Evolutionary conservation across 2,888 invertebrate species (phyloP).

Genomic region (Macrosiphum euphorbiae): DNA sequence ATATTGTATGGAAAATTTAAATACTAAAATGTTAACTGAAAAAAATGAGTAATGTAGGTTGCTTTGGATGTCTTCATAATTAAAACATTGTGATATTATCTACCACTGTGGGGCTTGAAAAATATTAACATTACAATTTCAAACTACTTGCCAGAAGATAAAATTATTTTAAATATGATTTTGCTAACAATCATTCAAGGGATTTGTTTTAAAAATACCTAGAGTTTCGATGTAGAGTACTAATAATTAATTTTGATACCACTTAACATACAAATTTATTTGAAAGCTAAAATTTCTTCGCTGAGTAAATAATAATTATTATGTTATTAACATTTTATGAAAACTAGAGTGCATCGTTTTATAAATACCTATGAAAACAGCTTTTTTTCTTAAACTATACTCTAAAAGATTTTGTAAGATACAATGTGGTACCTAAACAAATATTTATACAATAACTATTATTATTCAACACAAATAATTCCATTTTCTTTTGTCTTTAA

Average conservation of each 20-base stretch:
- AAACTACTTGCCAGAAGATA: neutral
- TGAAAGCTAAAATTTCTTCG: neutral
- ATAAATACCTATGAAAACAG: neutral
- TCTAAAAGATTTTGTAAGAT: neutral
- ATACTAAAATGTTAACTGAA: neutral
- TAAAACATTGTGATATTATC: neutral
- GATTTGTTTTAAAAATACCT: neutral
- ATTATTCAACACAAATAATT: neutral
- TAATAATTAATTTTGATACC: constrained; percentile 36
- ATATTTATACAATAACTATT: neutral
- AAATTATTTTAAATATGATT: neutral
- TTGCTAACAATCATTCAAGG: neutral
- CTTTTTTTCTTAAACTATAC: neutral
- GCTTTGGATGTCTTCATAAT: neutral
- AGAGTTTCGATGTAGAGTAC: neutral
- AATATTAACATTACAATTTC: neutral
- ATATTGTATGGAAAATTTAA: neutral
- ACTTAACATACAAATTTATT: constrained; percentile 14
- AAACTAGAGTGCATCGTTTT: neutral
- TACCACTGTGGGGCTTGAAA: neutral
- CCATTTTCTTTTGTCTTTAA: neutral
- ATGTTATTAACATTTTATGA: neutral
- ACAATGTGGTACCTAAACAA: neutral
- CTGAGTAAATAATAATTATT: neutral
- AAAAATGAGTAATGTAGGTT: neutral